Evolutionary conservation across 2,888 invertebrate species (phyloP), one percentile per base, ranked within the genome.

Genomic region (Plagodis pulveraria): DNA sequence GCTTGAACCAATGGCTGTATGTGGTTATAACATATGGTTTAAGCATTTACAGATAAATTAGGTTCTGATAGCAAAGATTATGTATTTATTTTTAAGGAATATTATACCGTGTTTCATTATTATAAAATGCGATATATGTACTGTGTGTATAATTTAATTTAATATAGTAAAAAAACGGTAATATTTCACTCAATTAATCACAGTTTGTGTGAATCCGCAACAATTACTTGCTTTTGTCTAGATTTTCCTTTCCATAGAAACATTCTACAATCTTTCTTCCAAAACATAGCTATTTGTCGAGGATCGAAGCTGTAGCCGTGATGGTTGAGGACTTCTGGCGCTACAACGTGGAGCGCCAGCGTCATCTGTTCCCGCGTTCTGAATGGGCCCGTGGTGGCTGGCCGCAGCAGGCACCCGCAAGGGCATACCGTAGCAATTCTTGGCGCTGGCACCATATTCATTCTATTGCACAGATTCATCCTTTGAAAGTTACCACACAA

Each of bases 191-290:
- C 55, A 57, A 46, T 56, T 51, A 58, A 62, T 69, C 65, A 79
- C 52, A 77, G 79, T 70, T 76, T 83, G 58, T 81, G 73, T 5
- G 81, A 81, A 46, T 85, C 81, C 0, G 80, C 83, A 42, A 81
- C 73, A 44, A 83, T 78, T 4, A 81, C 82, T 55, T 81, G 81
- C 70, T 85, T 86, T 69, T 74, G 74, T 74, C 82, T 86, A 36
- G 86, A 78, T 66, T 83, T 81, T 36, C 90, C 90, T 74, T 93
- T 93, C 93, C 93, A 96, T 54, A 96, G 82, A 91, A 95, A 96
- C 89, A 93, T 95, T 72, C 95, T 88, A 65, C 95, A 95, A 72
- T 95, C 95, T 78, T 95, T 95, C 76, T 95, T 95, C 95, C 95
- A 95, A 62, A 93, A 91, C 73, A 91, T 92, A 0, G 95, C 95